These are phyloP conservation scores for Fragum fragum DNA, from an alignment of 2,888 invertebrate genomes.

Conservation along the genomic window DNA sequence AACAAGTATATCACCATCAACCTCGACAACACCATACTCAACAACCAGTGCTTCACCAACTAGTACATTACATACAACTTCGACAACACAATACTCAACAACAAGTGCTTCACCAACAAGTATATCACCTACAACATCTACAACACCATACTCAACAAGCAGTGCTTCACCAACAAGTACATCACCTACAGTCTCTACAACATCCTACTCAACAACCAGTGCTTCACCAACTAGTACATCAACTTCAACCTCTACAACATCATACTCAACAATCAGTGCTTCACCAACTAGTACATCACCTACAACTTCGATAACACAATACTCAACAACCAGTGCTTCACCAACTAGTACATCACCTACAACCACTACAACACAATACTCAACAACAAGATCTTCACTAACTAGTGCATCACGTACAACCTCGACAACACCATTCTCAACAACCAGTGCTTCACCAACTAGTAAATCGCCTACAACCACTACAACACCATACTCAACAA, in stretches of 20 bases:
- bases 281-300: background rate
- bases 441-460: background rate
- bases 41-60: conserved; percentile 1
- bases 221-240: conserved; percentile 2
- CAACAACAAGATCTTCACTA: no score
- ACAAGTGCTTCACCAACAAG: background rate
- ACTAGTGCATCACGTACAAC: no score
- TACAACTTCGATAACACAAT: background rate
- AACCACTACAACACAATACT: no score
- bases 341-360: no score
- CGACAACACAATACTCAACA: no score
- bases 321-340: background rate
- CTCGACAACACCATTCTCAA: background rate
- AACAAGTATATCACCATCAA: background rate
- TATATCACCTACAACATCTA: background rate
- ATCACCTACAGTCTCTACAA: background rate
- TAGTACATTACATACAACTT: no score
- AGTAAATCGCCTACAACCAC: background rate
- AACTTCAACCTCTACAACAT: no score
- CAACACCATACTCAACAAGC: background rate
- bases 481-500: background rate
- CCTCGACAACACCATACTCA: background rate
- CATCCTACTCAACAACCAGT: background rate
- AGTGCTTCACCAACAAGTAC: background rate
- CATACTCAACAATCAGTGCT: no score